A percentile compares a stretch with the other conserved stretches of the same genome.
These are phyloP conservation scores for Heliothis peltigera DNA, from an alignment of 2,888 invertebrate genomes.

Conservation along the genomic window DNA sequence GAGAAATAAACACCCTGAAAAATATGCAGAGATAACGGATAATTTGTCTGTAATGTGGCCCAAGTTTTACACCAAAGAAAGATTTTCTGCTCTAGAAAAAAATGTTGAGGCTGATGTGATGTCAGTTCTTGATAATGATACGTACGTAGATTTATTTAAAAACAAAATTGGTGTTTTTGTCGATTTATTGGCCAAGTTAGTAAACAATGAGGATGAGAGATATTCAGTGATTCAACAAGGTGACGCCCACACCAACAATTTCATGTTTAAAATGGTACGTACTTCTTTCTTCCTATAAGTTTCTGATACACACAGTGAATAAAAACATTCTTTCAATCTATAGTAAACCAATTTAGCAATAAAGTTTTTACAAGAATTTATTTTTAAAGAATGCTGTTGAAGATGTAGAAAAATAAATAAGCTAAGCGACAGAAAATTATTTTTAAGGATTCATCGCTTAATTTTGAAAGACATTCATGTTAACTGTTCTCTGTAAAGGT, in stretches of 20 bases:
- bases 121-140: constrained; percentile 58
- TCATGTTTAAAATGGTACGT: constrained; percentile 70
- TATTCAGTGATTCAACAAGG: constrained; percentile 71
- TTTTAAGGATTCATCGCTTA: too few species aligned
- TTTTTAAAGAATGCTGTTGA: too few species aligned
- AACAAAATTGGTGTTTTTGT: constrained; percentile 44
- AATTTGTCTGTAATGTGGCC: constrained; percentile 57
- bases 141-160: too few species aligned
- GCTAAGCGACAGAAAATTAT: too few species aligned
- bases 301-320: not conserved
- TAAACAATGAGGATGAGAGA: constrained; percentile 52
- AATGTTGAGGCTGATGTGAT: constrained; percentile 52
- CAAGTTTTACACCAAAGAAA: constrained; percentile 8
- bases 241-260: constrained; percentile 75
- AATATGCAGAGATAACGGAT: constrained; percentile 48
- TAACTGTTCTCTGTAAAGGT: too few species aligned
- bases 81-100: not conserved
- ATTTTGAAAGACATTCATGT: too few species aligned
- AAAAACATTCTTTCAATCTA: too few species aligned
- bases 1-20: constrained; percentile 67
- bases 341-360: too few species aligned
- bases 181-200: constrained; percentile 26
- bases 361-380: too few species aligned
- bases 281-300: not conserved
- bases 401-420: too few species aligned